Base-by-base conservation (phyloP, 2,888 invertebrate genomes). In the Nymphalis c-album region DNA sequence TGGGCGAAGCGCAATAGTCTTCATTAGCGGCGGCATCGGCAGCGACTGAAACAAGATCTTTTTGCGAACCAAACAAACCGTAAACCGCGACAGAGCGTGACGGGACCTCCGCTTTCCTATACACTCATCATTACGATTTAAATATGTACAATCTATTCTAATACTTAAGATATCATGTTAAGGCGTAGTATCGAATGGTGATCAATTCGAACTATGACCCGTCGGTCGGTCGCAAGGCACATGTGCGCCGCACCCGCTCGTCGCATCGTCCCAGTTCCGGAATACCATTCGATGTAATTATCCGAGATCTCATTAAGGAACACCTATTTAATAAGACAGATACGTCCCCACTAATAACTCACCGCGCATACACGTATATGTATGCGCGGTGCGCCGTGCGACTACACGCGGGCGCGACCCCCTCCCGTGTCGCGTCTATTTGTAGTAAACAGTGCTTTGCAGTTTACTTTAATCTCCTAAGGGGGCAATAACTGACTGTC, bases 1-100 rank as follows among this genome's bases (percentile, higher is more conserved):
- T 20, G 31, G 46, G 31, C 17, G 45, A 22, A 13, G 55, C 46
- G 60, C 60, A n/a, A 17, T 60, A 46, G 60, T 61, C 58, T 55
- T 55, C 57, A 64, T 64, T 57, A 64, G 70, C 74, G 71, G 69
- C 46, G 48, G 47, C 50, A 46, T 45, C 50, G 51, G 22, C 13
- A 7, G 73, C 60, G 68, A 74, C 63, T 5, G 40, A 72, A 72
- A 58, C 60, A 53, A 10, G 45, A 16, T 48, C 60, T 71, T 71
- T 70, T 70, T 68, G 68, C 57, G 61, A 50, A 60, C 59, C 71
- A 71, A 73, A 73, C 74, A 73, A 74, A 73, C 73, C 74, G 73
- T 72, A 69, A 72, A 31, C 68, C 50, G 74, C 70, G 71, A 67
- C 50, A 68, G 71, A 69, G 65, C 73, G 71, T 67, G 71, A 70